Base-by-base conservation (phyloP, 1,140 invertebrate species). In the Calephelis nemesis region DNA sequence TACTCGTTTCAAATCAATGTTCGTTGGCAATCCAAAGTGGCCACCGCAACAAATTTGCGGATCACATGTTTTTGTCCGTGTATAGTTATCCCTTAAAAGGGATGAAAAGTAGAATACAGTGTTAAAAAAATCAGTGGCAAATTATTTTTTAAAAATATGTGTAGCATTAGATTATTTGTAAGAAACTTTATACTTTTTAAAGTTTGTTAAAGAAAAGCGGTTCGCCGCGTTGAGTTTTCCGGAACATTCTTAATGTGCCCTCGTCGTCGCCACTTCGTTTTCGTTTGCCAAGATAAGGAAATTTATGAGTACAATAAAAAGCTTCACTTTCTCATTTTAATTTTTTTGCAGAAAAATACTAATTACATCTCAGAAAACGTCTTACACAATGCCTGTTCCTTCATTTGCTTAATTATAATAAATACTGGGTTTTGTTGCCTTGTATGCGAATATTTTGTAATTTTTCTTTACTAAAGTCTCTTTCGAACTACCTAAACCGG, bases 281-380 rank as follows among this genome's bases (percentile, higher is more conserved):
- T 66, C 65, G 49, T 66, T 58, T 66, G 50, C 50, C 65, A 54
- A 66, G 65, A 66, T 66, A 66, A 66, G 49, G 40, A 54, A 54
- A 66, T 66, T 66, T 66, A 66, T 66, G 65, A 66, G 65, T 54
- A 54, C 65, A 66, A 42, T 54, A 45, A 52, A 66, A 40, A 52
- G 15, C 54, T 58, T 30, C 54, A 58, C 65, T 42, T 50, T 45
- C 49, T 45, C 15, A 13, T 50, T 39, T 65, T 52, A 50, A 58
- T 54, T 54, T 66, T 65, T 66, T 66, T 52, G 52, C 39, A 45
- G 52, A 58, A 66, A 52, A 15, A 65, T 65, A 65, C 63, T 52
- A 42, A 67, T 67, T 60, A 30, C 47, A 52, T 67, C 67, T 58
- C n/a, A 49, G 42, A 47, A 49, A 42, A 68, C 49, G 8, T 60